A percentile compares a stretch with the other conserved stretches of the same genome.
phyloP scores from a whole-genome alignment of 2,797 vertebrate genomes.

The Lophius americanus region DNA sequence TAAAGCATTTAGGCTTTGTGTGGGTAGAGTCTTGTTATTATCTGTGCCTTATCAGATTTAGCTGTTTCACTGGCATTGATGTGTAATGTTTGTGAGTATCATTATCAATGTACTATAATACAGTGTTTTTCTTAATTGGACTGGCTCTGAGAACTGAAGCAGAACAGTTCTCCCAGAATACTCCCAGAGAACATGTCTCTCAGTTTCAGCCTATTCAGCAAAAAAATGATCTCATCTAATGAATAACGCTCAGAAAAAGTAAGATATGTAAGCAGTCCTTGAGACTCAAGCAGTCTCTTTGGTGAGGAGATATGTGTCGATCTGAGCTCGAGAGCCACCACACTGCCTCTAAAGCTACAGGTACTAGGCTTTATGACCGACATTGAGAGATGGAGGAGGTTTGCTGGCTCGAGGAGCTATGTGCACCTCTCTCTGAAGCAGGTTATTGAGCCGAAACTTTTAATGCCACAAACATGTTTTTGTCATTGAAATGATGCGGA shows the following conservation, averaged over 20 bases:
- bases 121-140: background rate
- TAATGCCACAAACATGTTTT: constrained; percentile 46
- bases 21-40: constrained; percentile 1
- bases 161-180: background rate
- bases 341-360: constrained; percentile 47
- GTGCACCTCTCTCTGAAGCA: constrained; percentile 6
- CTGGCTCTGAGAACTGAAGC: constrained; percentile 23
- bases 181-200: background rate
- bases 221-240: background rate
- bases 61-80: constrained; percentile 28
- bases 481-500: constrained; percentile 21
- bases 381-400: constrained; percentile 36
- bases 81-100: constrained; percentile 7
- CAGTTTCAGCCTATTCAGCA: constrained; percentile 1
- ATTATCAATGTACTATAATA: background rate
- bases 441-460: constrained; percentile 27
- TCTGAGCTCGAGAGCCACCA: constrained; percentile 46
- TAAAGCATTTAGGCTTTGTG: background rate
- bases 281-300: constrained; percentile 40
- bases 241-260: background rate
- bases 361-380: constrained; percentile 32
- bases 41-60: constrained; percentile 9
- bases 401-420: constrained; percentile 20
- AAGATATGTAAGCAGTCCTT: constrained; percentile 33
- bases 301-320: constrained; percentile 49